These are phyloP conservation scores for Ibycter americanus DNA, from an alignment of 2,797 vertebrate species.

Conservation along the genomic window DNA sequence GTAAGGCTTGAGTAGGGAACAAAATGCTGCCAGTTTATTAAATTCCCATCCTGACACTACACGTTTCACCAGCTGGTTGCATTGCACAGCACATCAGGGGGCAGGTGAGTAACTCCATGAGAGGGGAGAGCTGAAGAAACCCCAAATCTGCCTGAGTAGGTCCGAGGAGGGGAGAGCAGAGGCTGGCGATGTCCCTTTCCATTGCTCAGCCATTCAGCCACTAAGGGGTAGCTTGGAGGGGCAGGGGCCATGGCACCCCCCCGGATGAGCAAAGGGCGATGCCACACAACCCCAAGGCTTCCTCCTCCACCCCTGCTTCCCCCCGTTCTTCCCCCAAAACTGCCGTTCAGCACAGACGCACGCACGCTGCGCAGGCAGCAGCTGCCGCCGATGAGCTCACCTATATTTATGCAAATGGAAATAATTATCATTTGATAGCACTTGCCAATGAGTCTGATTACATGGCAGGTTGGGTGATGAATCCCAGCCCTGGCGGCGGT, in stretches of 20 bases:
- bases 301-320: neutral
- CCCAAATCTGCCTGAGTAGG: neutral
- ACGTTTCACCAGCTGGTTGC: neutral
- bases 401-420: neutral
- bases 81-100: neutral
- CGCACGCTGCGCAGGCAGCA: neutral
- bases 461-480: neutral
- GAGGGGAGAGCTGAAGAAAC: neutral
- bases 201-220: neutral
- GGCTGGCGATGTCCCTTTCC: neutral
- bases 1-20: neutral
- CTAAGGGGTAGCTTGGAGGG: neutral
- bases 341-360: accelerated
- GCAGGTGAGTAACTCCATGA: neutral
- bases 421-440: neutral
- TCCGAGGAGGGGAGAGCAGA: neutral
- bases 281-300: neutral
- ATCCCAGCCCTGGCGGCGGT: neutral
- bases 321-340: neutral
- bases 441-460: neutral
- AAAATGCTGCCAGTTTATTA: neutral
- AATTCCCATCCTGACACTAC: neutral
- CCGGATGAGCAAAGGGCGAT: neutral
- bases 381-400: neutral
- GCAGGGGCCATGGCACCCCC: neutral